Evolutionary conservation across 2,888 invertebrate genomes (phyloP), one percentile per base, ranked within the genome.

Genomic region (Achlya flavicornis): DNA sequence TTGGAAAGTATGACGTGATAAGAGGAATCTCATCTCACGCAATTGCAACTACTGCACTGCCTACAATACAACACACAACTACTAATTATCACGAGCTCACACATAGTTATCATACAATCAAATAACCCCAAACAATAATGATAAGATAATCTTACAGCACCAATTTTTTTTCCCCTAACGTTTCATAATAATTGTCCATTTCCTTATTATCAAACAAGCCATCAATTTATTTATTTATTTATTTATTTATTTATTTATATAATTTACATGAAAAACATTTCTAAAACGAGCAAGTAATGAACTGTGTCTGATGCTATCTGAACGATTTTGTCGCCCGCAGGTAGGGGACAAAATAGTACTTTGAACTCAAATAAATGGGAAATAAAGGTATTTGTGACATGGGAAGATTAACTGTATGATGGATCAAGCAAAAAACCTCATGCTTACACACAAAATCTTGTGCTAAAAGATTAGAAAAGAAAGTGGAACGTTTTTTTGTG

Each of bases 321-420:
- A 61, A 57, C 59, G 63, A 77, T 78, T 75, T 75, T 75, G 76
- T 76, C 74, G 71, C 65, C 61, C 64, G 61, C 69, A 70, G 64
- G 65, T 64, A 67, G 64, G 67, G 69, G 48, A 67, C 57, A 64
- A 74, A 74, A 74, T 72, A 53, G 8, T 10, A 48, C 1, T 48
- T 48, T 48, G n/a, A 48, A 48, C 48, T 8, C 16, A 7, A 16
- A 48, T 16, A 16, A 48, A 16, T 6, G 16, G 7, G 6, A 3
- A 5, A 2, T 3, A 16, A 16, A 48, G n/a, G n/a, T n/a, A n/a
- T 1, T 1, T 10, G 12, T 4, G 11, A 12, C 6, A 10, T 8
- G 38, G 8, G 38, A 7, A 10, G 38, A 38, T 38, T 10, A 38
- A 8, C 26, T 26, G 38, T 38, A 38, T 38, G 38, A 38, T 10